Evolutionary conservation across 1,140 invertebrate species (phyloP), one percentile per base, ranked within the genome.

Genomic region (Apis laboriosa): DNA sequence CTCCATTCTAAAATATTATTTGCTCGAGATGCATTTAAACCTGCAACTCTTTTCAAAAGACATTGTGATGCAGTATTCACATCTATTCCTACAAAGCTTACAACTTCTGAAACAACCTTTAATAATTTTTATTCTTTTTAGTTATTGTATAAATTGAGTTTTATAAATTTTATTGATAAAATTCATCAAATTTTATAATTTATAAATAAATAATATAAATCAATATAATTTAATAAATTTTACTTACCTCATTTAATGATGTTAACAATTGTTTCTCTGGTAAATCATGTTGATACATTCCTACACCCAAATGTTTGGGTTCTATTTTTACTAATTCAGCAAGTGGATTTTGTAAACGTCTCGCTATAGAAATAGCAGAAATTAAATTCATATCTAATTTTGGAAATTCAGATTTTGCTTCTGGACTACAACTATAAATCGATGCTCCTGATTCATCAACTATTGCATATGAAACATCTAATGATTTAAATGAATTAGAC

Each of bases 271-370:
- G 95, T 90, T 96, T 97, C 80, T 97, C 96, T 2, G 97, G 95
- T 17, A 99, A 94, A 92, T 99, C 98, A 91, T 99, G 98, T 93
- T 99, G 97, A 91, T 99, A 99, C 96, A 98, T 97, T 60, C 98
- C 98, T 9, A 97, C 97, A 21, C 98, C 98, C 80, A 99, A 94
- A 92, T 98, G 97, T 91, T 97, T 97, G 0, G 98, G 98, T 84
- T 99, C 98, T 55, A 99, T 96, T 95, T 99, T 99, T 0, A 99
- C 97, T 78, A 98, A 95, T 94, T 99, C 98, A 61, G 97, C 96
- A 60, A 99, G 91, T 11, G 98, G 98, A 94, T 99, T 98, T 91
- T 98, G 96, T 0, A 99, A 94, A 89, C 98, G 94, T 90, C 98
- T 95, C 0, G 97, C 97, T 86, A 99, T 96, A 3, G 98, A 98